Evolutionary conservation across 1,140 invertebrate species (phyloP), one percentile per base, ranked within the genome.

Genomic region (Schlechtendalia chinensis): DNA sequence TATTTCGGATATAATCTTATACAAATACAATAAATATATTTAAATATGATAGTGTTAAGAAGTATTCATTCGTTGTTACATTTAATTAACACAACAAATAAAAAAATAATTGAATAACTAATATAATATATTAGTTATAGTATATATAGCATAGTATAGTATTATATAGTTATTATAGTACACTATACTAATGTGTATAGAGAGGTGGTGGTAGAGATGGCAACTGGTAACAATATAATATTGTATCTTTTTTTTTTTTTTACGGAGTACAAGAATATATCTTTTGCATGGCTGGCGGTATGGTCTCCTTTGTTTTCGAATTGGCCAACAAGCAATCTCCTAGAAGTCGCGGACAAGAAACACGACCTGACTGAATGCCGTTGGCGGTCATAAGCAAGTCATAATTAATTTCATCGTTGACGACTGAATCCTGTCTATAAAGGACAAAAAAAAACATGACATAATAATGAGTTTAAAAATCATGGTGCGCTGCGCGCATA

Each of bases 381-480:
- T 92, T 87, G 29, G 93, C 89, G 50, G 90, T 91, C 84, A 91
- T 92, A 61, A 99, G 85, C 45, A 99, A 86, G 87, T 99, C 98
- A 85, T 98, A 99, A 85, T 95, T 96, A 74, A 98, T 97, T 81
- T 88, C 87, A 83, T 98, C 94, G 4, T 89, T 90, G 5, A 99
- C 93, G 61, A 93, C 88, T 0, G 97, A 97, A 86, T 99, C 97
- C 84, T 94, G 88, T 83, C 92, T 82, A 86, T 27, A 39, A 39
- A 22, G 24, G 24, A 61, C 59, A 39, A 87, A 87, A 81, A 82
- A 39, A 39, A 39, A n/a, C n/a, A n/a, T n/a, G n/a, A n/a, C n/a
- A n/a, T n/a, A n/a, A n/a, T n/a, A n/a, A n/a, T n/a, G n/a, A n/a
- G n/a, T n/a, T n/a, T n/a, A n/a, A n/a, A n/a, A n/a, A 83, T 81